Evolutionary conservation across 2,797 vertebrate genomes (phyloP).

Genomic region (Catamblyrhynchus diadema): DNA sequence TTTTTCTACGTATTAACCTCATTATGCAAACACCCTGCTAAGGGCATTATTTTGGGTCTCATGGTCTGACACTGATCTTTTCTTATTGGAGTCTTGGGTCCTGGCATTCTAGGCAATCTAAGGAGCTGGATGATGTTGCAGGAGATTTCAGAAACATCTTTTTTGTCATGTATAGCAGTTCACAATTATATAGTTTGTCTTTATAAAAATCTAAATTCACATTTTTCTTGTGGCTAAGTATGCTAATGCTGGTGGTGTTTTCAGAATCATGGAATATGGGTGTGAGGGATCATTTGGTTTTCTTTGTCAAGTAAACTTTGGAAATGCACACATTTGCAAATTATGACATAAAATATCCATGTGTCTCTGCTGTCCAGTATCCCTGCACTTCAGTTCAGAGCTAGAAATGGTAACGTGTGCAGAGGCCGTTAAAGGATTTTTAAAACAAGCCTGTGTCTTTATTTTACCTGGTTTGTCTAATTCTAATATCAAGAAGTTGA

Average conservation of each 20-base stretch:
- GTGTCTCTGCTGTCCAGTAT: not conserved
- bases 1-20: not conserved
- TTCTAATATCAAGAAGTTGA: not conserved
- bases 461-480: not conserved
- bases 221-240: not conserved
- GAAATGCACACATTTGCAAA: not conserved
- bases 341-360: not conserved
- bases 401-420: not conserved
- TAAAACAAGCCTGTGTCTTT: not conserved
- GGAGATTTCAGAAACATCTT: not conserved
- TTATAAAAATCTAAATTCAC: not conserved
- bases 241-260: accelerated
- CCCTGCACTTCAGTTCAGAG: not conserved
- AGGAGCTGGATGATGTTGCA: not conserved
- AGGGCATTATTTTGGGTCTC: not conserved
- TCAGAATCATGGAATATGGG: not conserved
- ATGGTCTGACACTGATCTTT: not conserved
- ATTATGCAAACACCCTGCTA: not conserved
- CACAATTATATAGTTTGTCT: not conserved
- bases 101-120: not conserved
- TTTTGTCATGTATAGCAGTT: no score
- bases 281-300: not conserved
- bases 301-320: not conserved
- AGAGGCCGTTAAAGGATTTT: not conserved
- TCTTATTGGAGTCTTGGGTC: not conserved